Conservation (phyloP, 2,888 invertebrate species). For the Pantelozetes paolii region DNA sequence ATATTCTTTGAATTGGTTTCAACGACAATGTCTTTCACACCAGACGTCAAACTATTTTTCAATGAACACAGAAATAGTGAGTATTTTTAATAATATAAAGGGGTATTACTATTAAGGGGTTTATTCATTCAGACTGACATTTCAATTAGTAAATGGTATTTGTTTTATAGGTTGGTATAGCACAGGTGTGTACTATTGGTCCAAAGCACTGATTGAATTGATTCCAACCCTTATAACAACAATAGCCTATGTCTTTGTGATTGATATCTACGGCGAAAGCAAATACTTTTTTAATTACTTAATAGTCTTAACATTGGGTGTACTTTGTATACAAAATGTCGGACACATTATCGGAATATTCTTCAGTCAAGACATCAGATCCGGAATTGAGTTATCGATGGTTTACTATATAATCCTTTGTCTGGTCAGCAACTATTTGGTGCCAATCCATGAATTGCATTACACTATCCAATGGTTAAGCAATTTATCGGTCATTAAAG, state of each 20-base stretch:
- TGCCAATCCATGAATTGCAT: conserved; percentile 28
- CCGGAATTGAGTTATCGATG: neutral
- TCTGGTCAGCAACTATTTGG: conserved; percentile 19
- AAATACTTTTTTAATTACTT: neutral
- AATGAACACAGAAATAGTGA: conserved; percentile 40
- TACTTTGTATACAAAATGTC: conserved; percentile 1
- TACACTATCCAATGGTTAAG: conserved; percentile 18
- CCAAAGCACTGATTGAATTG: neutral
- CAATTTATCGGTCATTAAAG: conserved; percentile 1
- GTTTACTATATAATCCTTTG: neutral
- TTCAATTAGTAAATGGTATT: neutral
- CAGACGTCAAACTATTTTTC: conserved; percentile 19
- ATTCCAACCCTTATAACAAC: neutral
- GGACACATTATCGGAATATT: conserved; percentile 25
- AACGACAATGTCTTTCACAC: neutral
- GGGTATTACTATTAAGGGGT: no score
- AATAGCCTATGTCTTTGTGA: neutral
- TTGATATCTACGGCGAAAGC: neutral
- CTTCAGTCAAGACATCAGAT: neutral
- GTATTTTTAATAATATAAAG: neutral
- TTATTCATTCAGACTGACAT: neutral
- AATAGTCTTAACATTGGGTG: neutral
- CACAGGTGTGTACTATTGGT: conserved; percentile 10
- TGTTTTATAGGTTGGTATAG: conserved; percentile 14
- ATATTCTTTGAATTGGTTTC: conserved; percentile 9